These are phyloP conservation scores for Betta splendens DNA, from an alignment of 2,797 vertebrate species.

Conservation along the genomic window DNA sequence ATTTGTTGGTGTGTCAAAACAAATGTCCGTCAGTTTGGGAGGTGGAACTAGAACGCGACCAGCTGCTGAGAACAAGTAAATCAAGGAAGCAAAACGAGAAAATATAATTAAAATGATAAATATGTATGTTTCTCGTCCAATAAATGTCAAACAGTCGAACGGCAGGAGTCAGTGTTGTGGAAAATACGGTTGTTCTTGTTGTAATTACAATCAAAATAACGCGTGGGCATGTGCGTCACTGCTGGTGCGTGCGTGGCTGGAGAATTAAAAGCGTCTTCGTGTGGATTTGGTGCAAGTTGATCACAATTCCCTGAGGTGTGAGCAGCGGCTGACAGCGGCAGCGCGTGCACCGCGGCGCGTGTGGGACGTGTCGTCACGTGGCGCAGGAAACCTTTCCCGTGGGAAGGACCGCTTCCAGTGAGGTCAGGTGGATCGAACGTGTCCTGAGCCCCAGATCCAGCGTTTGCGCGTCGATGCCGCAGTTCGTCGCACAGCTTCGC, in stretches of 20 bases:
- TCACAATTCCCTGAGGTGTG: neutral
- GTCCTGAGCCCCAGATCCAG: conserved; percentile 5
- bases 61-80: too few relatives aligned
- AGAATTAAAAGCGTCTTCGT: too few relatives aligned
- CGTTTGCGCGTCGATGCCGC: conserved; percentile 36
- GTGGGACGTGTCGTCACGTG: conserved; percentile 31
- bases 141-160: conserved; percentile 14
- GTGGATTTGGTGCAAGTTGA: neutral
- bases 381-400: conserved; percentile 19
- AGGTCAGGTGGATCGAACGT: conserved; percentile 43
- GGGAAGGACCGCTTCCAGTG: conserved; percentile 15
- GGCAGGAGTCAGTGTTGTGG: conserved; percentile 26
- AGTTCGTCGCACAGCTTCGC: neutral
- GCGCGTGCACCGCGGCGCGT: neutral
- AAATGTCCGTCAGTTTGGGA: too few relatives aligned
- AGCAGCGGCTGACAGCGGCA: neutral
- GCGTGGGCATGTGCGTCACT: too few relatives aligned
- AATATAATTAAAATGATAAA: too few relatives aligned
- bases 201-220: too few relatives aligned
- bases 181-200: conserved; percentile 32
- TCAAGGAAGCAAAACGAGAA: too few relatives aligned
- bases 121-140: neutral
- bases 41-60: too few relatives aligned
- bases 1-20: too few relatives aligned
- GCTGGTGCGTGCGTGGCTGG: too few relatives aligned